Conservation (phyloP, 2,113 vertebrate genomes). For the Accipiter virgatus region DNA sequence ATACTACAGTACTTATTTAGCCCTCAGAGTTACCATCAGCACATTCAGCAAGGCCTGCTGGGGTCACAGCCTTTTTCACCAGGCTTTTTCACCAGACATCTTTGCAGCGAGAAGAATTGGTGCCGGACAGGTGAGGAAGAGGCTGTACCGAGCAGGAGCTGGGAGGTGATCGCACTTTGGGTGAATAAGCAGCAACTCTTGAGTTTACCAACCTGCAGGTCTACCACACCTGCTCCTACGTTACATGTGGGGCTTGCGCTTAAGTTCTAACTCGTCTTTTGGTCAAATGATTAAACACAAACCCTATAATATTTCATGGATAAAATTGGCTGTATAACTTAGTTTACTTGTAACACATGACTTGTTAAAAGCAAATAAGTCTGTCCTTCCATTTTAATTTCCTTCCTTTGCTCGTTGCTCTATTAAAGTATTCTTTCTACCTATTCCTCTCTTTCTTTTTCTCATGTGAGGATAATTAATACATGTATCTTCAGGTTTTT, state of each 20-base stretch:
- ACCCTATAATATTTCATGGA: not conserved
- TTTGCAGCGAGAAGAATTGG: accelerated
- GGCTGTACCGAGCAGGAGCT: not conserved
- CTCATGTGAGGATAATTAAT: not conserved
- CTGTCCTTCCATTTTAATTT: slow-evolving; percentile 17
- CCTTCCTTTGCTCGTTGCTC: slow-evolving; percentile 7
- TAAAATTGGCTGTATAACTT: slow-evolving; percentile 29
- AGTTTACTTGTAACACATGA: slow-evolving; percentile 1
- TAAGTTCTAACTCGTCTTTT: not conserved
- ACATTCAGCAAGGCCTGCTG: accelerated
- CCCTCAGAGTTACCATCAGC: no score
- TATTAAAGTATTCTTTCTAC: not conserved
- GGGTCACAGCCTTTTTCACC: not conserved
- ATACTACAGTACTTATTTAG: accelerated
- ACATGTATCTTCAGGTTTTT: not conserved
- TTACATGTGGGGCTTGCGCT: accelerated
- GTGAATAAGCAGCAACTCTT: accelerated
- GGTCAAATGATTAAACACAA: not conserved
- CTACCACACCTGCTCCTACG: accelerated
- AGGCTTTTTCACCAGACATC: not conserved
- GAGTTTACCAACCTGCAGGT: not conserved
- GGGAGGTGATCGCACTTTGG: not conserved
- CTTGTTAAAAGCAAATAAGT: slow-evolving; percentile 26
- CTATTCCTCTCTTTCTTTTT: not conserved
- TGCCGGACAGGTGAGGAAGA: not conserved